Percentiles rank a stretch among this genome's conserved stretches.
Evolutionary conservation across 2,888 invertebrate species (phyloP).

Genomic region (Terebella lapidaria): DNA sequence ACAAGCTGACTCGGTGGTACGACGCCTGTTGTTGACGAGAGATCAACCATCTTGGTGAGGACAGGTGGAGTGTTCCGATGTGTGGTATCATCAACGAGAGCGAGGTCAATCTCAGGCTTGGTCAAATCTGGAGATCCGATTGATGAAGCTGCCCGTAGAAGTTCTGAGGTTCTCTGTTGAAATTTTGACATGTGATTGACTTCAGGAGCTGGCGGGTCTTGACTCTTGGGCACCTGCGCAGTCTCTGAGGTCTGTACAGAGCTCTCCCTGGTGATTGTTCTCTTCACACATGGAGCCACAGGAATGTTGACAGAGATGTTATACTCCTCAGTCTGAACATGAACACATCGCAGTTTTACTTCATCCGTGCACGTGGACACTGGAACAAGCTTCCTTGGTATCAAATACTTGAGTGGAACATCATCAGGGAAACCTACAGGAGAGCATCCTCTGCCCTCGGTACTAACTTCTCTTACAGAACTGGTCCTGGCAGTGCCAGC

Average conservation of each 20-base stretch:
- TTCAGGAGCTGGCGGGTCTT: not conserved
- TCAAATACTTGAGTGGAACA: not conserved
- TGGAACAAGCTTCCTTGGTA: not conserved
- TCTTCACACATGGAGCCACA: not conserved
- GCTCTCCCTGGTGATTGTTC: too few relatives aligned
- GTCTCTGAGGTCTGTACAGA: not conserved
- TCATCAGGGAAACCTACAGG: not conserved
- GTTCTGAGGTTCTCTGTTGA: not conserved
- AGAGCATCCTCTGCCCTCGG: not conserved
- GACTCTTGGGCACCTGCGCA: not conserved
- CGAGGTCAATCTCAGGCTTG: not conserved
- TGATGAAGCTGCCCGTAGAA: not conserved
- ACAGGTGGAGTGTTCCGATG: slow-evolving; percentile 3
- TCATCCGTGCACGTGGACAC: not conserved
- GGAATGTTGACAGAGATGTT: not conserved
- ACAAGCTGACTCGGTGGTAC: too few relatives aligned
- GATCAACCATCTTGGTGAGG: slow-evolving; percentile 3
- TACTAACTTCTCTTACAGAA: too few relatives aligned
- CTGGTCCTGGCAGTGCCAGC: too few relatives aligned
- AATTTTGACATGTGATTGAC: not conserved
- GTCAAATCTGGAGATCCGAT: not conserved
- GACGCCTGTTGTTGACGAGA: too few relatives aligned
- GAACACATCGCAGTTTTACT: not conserved
- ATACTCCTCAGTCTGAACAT: not conserved
- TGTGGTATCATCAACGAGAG: not conserved